Base-by-base conservation (phyloP, 2,797 vertebrate species). In the Lepilemur septentrionalis region DNA sequence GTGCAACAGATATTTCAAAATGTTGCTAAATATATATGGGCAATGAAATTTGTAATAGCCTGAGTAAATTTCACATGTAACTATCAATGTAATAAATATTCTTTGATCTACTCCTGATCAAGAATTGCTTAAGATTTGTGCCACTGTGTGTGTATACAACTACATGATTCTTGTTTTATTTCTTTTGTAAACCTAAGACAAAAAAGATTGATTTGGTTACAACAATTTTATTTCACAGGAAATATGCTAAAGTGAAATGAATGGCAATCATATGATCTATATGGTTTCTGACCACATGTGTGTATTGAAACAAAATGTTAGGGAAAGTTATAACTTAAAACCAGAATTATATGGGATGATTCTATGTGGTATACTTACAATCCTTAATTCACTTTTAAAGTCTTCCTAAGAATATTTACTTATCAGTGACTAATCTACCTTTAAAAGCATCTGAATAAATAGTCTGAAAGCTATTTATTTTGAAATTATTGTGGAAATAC, bases 191-290 rank as follows among this genome's bases (percentile, higher is more conserved):
- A 38, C 4, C 35, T 13, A 11, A 89, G 91, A 89, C 3, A 8
- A 89, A 91, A 96, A 35, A 43, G 28, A 97, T 82, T 5, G 15
- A 80, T 70, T 35, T 91, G 30, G 7, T 70, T 92, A 82, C 7
- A 89, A 32, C 22, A 91, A 90, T 69, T 96, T 91, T 82, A 91
- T 35, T 25, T 50, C 89, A 41, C 25, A 95, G 38, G 78, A 97
- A 97, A 96, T 50, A 38, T 94, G 85, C 80, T 96, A 81, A 96
- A 93, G 6, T 57, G 73, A 96, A 97, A 97, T 61, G n/a, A 96
- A 85, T 32, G 55, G 57, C 38, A 95, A 41, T n/a, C 75, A 57
- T 50, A 10, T n/a, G 90, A 96, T 87, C 92, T 35, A 14, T 72
- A 11, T 79, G 65, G 94, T 97, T 94, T 88, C 76, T 73, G 65